phyloP scores from a whole-genome alignment of 1,140 invertebrate species.

The Monochamus saltuarius region DNA sequence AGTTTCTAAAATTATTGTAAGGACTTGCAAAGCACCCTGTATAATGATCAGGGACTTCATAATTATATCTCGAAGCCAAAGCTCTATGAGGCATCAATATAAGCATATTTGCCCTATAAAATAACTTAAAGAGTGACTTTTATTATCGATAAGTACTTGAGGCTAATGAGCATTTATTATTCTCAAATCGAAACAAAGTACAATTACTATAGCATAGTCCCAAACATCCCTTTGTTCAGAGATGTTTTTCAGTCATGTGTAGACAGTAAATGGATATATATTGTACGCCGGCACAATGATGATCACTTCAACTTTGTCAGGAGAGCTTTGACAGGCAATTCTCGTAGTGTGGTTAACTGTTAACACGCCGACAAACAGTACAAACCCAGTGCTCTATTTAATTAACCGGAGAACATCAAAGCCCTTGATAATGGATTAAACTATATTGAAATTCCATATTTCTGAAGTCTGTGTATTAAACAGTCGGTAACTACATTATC shows the following conservation, averaged over 20 bases:
- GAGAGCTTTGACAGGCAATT: constrained; percentile 3
- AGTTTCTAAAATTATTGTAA: too few relatives aligned
- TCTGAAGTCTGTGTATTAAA: neutral
- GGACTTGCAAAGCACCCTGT: too few relatives aligned
- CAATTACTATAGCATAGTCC: too few relatives aligned
- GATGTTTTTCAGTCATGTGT: neutral
- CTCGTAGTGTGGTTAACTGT: constrained; percentile 6
- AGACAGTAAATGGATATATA: neutral
- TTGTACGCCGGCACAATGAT: neutral
- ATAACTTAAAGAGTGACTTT: too few relatives aligned
- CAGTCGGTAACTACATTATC: too few relatives aligned
- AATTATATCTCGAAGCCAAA: too few relatives aligned
- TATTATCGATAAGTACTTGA: too few relatives aligned
- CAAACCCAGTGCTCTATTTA: neutral
- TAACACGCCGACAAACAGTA: constrained; percentile 3
- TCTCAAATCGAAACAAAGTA: too few relatives aligned
- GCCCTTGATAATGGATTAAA: neutral
- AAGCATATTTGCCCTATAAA: too few relatives aligned
- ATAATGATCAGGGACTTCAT: too few relatives aligned
- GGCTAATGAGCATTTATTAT: too few relatives aligned
- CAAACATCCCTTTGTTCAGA: neutral
- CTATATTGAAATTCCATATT: constrained; percentile 1
- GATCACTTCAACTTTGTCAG: neutral
- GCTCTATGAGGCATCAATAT: too few relatives aligned
- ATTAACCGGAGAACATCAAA: constrained; percentile 2